phyloP scores from a whole-genome alignment of 1,140 invertebrate species.

The Paralvinella palmiformis region DNA sequence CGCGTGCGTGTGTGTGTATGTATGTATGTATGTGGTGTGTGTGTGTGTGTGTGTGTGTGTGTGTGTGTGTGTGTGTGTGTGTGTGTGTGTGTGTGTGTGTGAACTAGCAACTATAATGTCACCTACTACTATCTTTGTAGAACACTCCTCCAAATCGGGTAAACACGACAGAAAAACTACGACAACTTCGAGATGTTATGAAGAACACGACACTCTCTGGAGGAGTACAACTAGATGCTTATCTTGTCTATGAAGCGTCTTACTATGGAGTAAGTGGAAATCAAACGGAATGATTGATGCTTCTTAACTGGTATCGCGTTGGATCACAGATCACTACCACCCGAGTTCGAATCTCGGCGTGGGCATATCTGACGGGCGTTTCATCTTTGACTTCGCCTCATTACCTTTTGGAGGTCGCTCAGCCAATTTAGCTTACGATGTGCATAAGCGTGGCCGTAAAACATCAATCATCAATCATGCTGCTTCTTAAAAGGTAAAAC shows the following conservation, averaged over 20 bases:
- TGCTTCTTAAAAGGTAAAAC: not conserved
- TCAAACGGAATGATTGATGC: not conserved
- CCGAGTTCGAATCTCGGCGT: not conserved
- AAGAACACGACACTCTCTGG: not conserved
- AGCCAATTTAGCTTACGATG: not conserved
- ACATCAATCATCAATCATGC: too few species aligned
- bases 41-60: too few species aligned
- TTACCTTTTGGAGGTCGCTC: not conserved
- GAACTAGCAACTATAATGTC: too few species aligned
- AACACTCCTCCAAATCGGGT: conserved; percentile 5
- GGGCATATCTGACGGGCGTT: not conserved
- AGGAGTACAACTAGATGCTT: conserved; percentile 7
- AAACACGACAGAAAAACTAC: not conserved
- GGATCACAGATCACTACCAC: not conserved
- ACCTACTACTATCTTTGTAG: not conserved
- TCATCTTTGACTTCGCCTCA: not conserved
- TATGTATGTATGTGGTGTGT: too few species aligned
- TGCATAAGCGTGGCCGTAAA: not conserved
- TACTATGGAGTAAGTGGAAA: conserved; percentile 5
- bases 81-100: too few species aligned
- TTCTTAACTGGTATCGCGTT: not conserved
- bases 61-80: too few species aligned
- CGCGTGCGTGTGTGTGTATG: too few species aligned
- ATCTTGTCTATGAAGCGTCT: not conserved
- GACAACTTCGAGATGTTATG: conserved; percentile 6